A percentile compares a stretch with the other conserved stretches of the same genome.
phyloP scores from a whole-genome alignment of 2,113 vertebrate genomes.

The Galbula dea region DNA sequence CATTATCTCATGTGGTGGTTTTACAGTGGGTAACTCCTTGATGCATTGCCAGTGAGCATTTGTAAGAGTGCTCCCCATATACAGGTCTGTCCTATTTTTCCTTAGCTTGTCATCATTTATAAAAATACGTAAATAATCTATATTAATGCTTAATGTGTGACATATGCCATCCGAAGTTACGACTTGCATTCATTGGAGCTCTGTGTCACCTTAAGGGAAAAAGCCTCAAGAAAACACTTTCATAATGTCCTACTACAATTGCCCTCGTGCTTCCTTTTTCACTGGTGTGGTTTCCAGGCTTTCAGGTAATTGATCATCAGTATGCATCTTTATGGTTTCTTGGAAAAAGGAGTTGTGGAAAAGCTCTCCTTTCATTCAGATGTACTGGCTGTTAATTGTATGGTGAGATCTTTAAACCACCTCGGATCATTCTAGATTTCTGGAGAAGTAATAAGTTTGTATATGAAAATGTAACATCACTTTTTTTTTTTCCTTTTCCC shows the following conservation, averaged over 20 bases:
- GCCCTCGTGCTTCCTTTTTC: not conserved
- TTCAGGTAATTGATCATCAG: not conserved
- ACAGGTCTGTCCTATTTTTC: not conserved
- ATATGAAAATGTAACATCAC: not conserved
- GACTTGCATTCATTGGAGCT: not conserved
- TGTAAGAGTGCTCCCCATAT: not conserved
- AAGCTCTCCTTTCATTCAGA: not conserved
- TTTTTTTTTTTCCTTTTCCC: not conserved
- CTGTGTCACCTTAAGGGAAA: not conserved
- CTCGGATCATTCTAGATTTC: not conserved
- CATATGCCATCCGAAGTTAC: not conserved
- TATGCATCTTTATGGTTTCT: not conserved
- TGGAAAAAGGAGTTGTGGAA: not conserved
- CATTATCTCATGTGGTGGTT: not conserved
- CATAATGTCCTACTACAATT: not conserved
- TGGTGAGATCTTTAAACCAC: not conserved
- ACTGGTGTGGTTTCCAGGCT: not conserved
- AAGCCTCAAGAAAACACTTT: not conserved
- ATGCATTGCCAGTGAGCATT: not conserved
- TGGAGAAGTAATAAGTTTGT: not conserved
- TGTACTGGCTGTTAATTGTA: rapidly evolving
- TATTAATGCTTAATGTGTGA: not conserved
- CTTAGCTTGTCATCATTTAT: not conserved
- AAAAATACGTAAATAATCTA: not conserved
- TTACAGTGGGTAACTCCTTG: not conserved